Conservation (phyloP, 2,888 invertebrate species). For the Biston betularia region DNA sequence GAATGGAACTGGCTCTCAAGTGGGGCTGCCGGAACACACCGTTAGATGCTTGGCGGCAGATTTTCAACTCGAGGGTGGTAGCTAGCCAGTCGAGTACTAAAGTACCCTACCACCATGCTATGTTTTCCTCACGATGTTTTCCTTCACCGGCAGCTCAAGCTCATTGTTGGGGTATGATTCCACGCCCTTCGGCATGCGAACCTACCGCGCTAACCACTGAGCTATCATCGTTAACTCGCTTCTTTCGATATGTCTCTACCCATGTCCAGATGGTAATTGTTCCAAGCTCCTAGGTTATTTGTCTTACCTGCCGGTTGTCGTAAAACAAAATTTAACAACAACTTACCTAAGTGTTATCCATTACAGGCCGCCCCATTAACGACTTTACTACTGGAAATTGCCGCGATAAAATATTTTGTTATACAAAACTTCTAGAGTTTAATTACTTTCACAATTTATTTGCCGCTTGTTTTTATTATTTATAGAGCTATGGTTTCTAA, state of each 20-base stretch:
- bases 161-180: too few species aligned
- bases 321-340: conserved; percentile 29
- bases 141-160: too few species aligned
- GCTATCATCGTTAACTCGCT: too few species aligned
- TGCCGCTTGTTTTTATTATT: conserved; percentile 39
- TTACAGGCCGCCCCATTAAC: conserved; percentile 38
- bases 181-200: too few species aligned
- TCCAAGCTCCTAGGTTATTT: conserved; percentile 12
- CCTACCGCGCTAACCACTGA: too few species aligned
- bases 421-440: conserved; percentile 34
- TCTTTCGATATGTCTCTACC: too few species aligned
- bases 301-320: conserved; percentile 7
- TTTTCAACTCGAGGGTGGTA: too few species aligned
- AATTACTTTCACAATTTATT: conserved; percentile 52
- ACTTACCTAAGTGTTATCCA: conserved; percentile 29
- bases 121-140: too few species aligned
- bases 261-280: neutral
- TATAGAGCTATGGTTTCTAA: conserved; percentile 19
- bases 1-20: too few species aligned
- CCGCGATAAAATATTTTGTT: conserved; percentile 45
- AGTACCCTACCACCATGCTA: too few species aligned
- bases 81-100: too few species aligned
- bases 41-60: too few species aligned
- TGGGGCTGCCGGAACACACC: neutral
- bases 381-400: conserved; percentile 36